A percentile compares a stretch with the other conserved stretches of the same genome.
phyloP scores from a whole-genome alignment of 2,797 vertebrate species.

The Cryptoblepharus egeriae region DNA sequence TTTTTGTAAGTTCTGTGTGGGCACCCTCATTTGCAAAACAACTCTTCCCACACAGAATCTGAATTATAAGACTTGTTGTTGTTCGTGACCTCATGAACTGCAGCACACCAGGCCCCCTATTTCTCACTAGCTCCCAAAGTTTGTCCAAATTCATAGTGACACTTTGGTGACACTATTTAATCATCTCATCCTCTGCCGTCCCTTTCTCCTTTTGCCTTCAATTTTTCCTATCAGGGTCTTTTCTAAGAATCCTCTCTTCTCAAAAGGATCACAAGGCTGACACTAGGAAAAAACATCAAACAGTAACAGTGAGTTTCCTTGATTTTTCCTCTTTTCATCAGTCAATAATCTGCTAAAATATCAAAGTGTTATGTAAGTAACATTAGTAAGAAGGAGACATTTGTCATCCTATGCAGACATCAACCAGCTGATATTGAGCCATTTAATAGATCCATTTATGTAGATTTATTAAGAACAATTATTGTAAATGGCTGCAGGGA shows the following conservation, averaged over 20 bases:
- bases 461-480: fast-evolving
- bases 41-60: slow-evolving; percentile 1
- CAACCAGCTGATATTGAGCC: background rate
- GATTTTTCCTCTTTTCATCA: background rate
- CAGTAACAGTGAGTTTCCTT: background rate
- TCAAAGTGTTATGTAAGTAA: background rate
- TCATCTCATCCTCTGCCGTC: too few species aligned
- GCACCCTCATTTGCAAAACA: slow-evolving; percentile 33
- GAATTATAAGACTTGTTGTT: slow-evolving; percentile 4
- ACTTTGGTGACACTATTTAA: too few species aligned
- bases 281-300: too few species aligned
- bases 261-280: too few species aligned
- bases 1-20: slow-evolving; percentile 14
- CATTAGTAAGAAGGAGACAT: background rate
- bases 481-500: background rate
- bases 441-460: background rate
- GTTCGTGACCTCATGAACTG: too few species aligned
- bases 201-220: too few species aligned
- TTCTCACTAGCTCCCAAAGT: too few species aligned
- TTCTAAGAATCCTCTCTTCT: too few species aligned
- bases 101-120: too few species aligned
- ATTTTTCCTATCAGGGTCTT: too few species aligned
- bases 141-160: too few species aligned
- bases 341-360: slow-evolving; percentile 4
- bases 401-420: fast-evolving